Evolutionary conservation across 2,113 vertebrate genomes (phyloP).

Genomic region (Mustela nigripes): DNA sequence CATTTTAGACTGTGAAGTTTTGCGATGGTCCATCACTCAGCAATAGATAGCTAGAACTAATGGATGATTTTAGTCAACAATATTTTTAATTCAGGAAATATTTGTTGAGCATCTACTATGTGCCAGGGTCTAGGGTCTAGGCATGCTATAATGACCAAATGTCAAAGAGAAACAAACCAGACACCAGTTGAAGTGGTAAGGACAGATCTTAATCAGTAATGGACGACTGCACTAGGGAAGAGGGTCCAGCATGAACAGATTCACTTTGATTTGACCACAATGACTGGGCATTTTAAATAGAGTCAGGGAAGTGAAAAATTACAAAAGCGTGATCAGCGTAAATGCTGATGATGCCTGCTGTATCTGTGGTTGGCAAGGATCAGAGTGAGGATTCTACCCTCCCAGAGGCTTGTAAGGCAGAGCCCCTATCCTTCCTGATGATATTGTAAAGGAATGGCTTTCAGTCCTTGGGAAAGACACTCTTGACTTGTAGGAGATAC

Average conservation of each 20-base stretch:
- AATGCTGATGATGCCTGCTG: not conserved
- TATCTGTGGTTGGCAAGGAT: not conserved
- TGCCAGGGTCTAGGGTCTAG: not conserved
- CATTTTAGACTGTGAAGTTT: not conserved
- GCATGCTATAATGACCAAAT: not conserved
- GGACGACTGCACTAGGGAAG: not conserved
- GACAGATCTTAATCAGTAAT: not conserved
- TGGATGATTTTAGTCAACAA: not conserved
- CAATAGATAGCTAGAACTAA: not conserved
- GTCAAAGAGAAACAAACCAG: not conserved
- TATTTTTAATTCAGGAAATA: slow-evolving; percentile 12
- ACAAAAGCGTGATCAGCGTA: not conserved
- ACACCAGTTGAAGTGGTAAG: not conserved
- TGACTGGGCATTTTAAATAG: not conserved
- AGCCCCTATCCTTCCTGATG: not conserved
- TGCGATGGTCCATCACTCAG: not conserved
- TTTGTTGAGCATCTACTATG: not conserved
- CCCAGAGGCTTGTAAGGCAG: not conserved
- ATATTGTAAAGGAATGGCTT: not conserved
- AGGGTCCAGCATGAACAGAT: not conserved
- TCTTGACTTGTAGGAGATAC: not conserved
- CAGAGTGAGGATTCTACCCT: not conserved
- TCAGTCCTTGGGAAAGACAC: not conserved
- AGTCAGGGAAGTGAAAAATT: not conserved
- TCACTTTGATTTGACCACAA: not conserved